Conservation (phyloP, 2,113 vertebrate genomes). For the Periophthalmus modestus region DNA sequence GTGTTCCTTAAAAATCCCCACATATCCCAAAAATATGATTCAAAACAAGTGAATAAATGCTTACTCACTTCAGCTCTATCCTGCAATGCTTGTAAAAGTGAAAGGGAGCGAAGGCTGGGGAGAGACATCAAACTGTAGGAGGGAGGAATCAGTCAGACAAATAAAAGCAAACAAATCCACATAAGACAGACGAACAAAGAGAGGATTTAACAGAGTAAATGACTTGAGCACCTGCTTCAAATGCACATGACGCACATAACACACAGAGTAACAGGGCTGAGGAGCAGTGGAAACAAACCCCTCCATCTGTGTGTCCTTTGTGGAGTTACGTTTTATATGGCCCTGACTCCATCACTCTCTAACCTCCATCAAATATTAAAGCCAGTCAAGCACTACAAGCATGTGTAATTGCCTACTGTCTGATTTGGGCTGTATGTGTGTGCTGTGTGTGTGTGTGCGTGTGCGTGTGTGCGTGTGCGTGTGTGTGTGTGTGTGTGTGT, state of each 20-base stretch:
- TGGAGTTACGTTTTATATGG: slow-evolving; percentile 41
- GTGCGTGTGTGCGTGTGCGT: background rate
- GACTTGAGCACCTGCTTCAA: background rate
- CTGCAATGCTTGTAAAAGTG: background rate
- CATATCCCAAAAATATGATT: background rate
- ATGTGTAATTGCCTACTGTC: slow-evolving; percentile 48
- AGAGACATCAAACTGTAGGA: background rate
- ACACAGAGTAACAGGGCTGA: background rate
- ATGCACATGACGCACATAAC: background rate
- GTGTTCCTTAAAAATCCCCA: too few species aligned
- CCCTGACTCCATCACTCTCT: slow-evolving; percentile 48
- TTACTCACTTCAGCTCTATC: background rate
- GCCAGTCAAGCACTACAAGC: slow-evolving; percentile 46
- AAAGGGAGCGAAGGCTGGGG: background rate
- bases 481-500: background rate
- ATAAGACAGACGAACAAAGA: background rate
- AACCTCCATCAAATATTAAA: slow-evolving; percentile 68
- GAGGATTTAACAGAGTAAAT: background rate
- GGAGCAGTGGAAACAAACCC: slow-evolving; percentile 18
- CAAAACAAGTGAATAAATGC: background rate
- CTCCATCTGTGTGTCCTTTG: slow-evolving; percentile 28
- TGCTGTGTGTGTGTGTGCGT: too few species aligned
- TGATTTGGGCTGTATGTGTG: slow-evolving; percentile 25
- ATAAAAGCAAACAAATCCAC: background rate
- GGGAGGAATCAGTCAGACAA: background rate